Evolutionary conservation across 2,113 vertebrate species (phyloP), one percentile per base, ranked within the genome.

Genomic region (Cricetomys ansorgei): DNA sequence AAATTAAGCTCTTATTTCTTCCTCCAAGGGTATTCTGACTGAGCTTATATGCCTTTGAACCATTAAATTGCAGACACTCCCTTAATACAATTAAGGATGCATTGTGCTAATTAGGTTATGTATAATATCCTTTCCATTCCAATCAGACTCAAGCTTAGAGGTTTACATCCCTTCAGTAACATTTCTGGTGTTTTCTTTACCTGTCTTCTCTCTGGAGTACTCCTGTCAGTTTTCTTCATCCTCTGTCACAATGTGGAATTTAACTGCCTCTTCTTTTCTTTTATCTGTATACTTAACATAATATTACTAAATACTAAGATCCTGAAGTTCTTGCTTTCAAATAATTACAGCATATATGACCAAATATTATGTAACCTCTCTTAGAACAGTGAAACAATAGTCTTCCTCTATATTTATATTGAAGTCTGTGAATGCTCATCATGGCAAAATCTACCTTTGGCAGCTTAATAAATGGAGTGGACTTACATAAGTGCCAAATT

Each of bases 121-220:
- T 89, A 89, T 94, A 96, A 97, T 88, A 75, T 79, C 75, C 94
- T 96, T 96, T 96, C 89, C 40, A 96, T 95, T 91, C 53, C 50
- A 88, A 88, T 96, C 79, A 97, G 19, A 91, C 79, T 95, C 89
- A 94, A 67, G 7, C 45, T 57, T 77, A 45, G 83, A 79, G 62
- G 92, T 94, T 96, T 89, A 48, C 11, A 72, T 93, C 75, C 31
- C 27, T 64, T 76, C 31, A n/a, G 43, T 96, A 84, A 76, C 15
- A 55, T 89, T 96, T 93, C 92, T 97, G 67, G 55, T 79, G 79
- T 92, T 96, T 88, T 70, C 50, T 88, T 95, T 94, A 88, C 73
- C 72, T 96, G 94, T 72, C 79, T 43, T 79, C 62, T 89, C 92
- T 79, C 69, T 91, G 67, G 89, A 89, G 79, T 93, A 55, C 7